A percentile compares a stretch with the other conserved stretches of the same genome.
Evolutionary conservation across 2,888 invertebrate genomes (phyloP).

Genomic region (Tetropium fuscum): DNA sequence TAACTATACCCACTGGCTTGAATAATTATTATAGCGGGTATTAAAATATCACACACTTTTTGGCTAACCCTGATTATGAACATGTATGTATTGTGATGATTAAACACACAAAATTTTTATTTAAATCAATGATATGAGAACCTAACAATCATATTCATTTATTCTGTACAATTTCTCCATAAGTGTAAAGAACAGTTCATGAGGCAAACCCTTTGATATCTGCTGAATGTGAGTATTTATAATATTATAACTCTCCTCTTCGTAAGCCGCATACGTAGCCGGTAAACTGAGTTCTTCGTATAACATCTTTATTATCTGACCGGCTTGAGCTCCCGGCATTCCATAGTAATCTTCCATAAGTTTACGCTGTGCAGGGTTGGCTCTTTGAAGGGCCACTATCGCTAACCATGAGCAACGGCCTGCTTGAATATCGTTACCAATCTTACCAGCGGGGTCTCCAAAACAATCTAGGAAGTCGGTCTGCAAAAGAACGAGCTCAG

Average conservation of each 20-base stretch:
- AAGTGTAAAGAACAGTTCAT: constrained; percentile 84
- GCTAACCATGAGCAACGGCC: constrained; percentile 97
- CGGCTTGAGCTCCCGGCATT: constrained; percentile 72
- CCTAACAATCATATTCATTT: background rate
- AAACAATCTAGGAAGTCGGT: constrained; percentile 94
- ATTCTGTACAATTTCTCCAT: constrained; percentile 79
- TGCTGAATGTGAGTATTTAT: constrained; percentile 87
- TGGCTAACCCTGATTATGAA: background rate
- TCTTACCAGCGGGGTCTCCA: constrained; percentile 89
- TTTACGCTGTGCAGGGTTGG: constrained; percentile 76
- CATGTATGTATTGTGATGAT: too few species aligned
- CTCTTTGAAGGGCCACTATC: constrained; percentile 87
- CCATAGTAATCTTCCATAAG: constrained; percentile 85
- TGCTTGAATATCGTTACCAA: constrained; percentile 92
- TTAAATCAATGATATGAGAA: background rate
- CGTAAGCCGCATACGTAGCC: constrained; percentile 82
- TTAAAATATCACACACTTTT: constrained; percentile 9
- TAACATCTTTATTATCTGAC: constrained; percentile 77
- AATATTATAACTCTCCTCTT: constrained; percentile 85
- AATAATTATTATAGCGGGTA: constrained; percentile 1
- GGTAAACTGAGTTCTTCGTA: constrained; percentile 83
- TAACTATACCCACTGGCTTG: constrained; percentile 4
- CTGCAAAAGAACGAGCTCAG: constrained; percentile 62
- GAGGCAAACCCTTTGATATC: constrained; percentile 83
- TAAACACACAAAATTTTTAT: background rate